Base-by-base conservation (phyloP, 1,140 invertebrate genomes). In the Ceratina australensis region DNA sequence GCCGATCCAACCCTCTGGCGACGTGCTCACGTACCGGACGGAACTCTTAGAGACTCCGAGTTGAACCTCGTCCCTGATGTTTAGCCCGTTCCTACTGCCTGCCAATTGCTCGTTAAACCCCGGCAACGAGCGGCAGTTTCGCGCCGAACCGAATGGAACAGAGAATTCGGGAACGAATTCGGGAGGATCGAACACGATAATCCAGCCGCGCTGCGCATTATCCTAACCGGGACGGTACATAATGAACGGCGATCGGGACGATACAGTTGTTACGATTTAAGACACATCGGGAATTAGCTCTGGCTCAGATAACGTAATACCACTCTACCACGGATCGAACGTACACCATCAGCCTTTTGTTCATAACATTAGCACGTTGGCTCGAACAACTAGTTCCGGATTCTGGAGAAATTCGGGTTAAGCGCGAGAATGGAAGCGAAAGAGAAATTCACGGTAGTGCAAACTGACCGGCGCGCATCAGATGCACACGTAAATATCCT, bases 1-100 rank as follows among this genome's bases (percentile, higher is more conserved):
- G 78, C 75, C 87, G 84, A 86, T 79, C 82, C 78, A 84, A 84
- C 84, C 84, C 86, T 88, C 80, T 77, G 81, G 85, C 85, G 87
- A 91, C 90, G 90, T 91, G 89, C 87, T 91, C 85, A 87, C 86
- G 86, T 87, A 89, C 85, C 87, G 86, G 89, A 89, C 87, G 79
- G 88, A 92, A 92, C 91, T 92, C 91, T 92, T 91, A 90, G 90
- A 92, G 90, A 89, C 87, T 83, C 88, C 72, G 81, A 84, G 82
- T 81, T 85, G 49, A 77, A 77, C 59, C 75, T 80, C 82, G 74
- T 84, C 83, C 77, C 73, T 79, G 82, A 72, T 80, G 79, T 86
- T 80, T 84, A 83, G 82, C 80, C 78, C 84, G 82, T 83, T 84
- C 63, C 79, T 76, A 84, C 79, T 65, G 73, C 61, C 78, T 84